Evolutionary conservation across 1,140 invertebrate genomes (phyloP), one percentile per base, ranked within the genome.

Genomic region (Cotesia glomerata): DNA sequence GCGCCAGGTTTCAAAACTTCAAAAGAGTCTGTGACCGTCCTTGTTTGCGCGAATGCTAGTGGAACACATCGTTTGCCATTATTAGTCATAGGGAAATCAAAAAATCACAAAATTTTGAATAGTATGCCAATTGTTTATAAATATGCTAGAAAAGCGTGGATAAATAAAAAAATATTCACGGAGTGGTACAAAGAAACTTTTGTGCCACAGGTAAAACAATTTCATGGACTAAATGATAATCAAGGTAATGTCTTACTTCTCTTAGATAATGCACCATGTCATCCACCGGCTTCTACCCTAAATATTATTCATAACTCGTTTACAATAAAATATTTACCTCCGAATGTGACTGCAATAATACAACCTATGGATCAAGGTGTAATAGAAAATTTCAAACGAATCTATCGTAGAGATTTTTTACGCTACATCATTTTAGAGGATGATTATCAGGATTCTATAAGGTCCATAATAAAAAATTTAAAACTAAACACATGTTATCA

Each of bases 301-400:
- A 75, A 83, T 69, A 69, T 76, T 70, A 72, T 86, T 68, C 77
- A 81, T 69, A 77, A 78, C 59, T 75, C 82, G 73, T 80, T 88
- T 66, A 83, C 76, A 75, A 72, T 85, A 4, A 79, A 80, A 61
- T 88, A 85, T 80, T 78, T 89, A 39, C 87, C 87, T 62, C 77
- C 83, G 59, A 88, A 88, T 74, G 61, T 64, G 2, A 88, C 86
- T 64, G 77, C 79, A 7, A 77, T 86, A 67, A 67, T 89, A 16
- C 88, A 90, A 76, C 86, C 87, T 58, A 86, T 89, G 84, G 85
- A 89, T 74, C 84, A 88, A 77, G 84, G 83, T 61, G 80, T 89
- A 18, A 88, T 88, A 69, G 77, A 75, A 72, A 76, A 56, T 45
- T 45, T 45, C 39, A 45, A 45, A 45, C 39, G 39, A 9, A 9